These are phyloP conservation scores for Parazoanthus swiftii DNA, from an alignment of 92 coral and sea anemone species.

Conservation along the genomic window DNA sequence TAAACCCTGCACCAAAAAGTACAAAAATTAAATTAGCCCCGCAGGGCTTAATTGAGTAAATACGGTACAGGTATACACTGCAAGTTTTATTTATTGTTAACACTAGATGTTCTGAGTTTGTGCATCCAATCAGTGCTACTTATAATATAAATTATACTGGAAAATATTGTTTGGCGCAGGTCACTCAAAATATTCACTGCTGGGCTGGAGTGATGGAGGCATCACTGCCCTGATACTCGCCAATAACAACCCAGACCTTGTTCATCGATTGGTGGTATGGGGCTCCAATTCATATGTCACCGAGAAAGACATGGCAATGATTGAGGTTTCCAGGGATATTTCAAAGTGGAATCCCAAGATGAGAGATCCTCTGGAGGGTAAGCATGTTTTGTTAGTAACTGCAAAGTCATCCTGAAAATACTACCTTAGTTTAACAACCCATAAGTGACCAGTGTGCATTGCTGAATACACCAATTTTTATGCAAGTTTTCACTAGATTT, in stretches of 20 bases:
- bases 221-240: slow-evolving; percentile 87
- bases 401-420: neutral
- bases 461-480: too few relatives aligned
- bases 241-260: slow-evolving; percentile 52
- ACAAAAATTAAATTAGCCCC: too few relatives aligned
- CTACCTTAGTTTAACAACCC: neutral
- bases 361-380: slow-evolving; percentile 96
- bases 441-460: too few relatives aligned
- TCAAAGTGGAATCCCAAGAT: slow-evolving; percentile 92
- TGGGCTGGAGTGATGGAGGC: slow-evolving; percentile 99
- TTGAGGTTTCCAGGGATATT: slow-evolving; percentile 78
- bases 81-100: neutral
- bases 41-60: too few relatives aligned
- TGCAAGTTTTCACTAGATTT: too few relatives aligned
- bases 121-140: neutral
- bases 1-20: too few relatives aligned
- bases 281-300: slow-evolving; percentile 92
- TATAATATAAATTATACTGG: too few relatives aligned
- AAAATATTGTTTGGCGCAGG: slow-evolving; percentile 49
- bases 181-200: slow-evolving; percentile 71
- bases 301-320: slow-evolving; percentile 73
- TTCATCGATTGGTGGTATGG: slow-evolving; percentile 93
- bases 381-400: neutral
- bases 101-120: neutral
- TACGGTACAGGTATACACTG: too few relatives aligned